Conservation (phyloP, 2,113 vertebrate species). For the Elephantulus edwardii region DNA sequence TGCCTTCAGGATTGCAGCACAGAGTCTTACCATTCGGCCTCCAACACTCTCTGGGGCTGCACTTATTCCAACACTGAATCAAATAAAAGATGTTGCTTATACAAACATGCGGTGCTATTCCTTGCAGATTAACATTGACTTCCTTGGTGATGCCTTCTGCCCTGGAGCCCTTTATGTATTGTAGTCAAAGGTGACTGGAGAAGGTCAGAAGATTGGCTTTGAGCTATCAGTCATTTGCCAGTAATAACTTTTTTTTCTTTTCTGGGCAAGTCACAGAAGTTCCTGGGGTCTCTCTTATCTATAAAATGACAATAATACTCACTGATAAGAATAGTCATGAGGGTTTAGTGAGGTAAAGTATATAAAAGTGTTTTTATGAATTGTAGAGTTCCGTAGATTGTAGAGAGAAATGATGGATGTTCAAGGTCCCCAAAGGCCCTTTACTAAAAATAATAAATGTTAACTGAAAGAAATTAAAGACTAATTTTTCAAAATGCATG, state of each 20-base stretch:
- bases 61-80: neutral
- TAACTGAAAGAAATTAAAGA: conserved; percentile 14
- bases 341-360: neutral
- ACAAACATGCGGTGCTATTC: neutral
- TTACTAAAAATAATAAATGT: neutral
- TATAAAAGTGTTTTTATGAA: neutral
- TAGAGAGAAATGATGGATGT: too few species aligned
- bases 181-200: neutral
- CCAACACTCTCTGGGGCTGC: too few species aligned
- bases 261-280: neutral
- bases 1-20: too few species aligned
- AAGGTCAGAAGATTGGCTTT: neutral
- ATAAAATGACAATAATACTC: neutral
- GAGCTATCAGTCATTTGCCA: neutral
- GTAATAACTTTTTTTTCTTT: neutral
- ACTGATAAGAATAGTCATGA: neutral
- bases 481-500: neutral
- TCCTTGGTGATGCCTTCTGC: neutral
- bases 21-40: too few species aligned
- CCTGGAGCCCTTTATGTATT: neutral
- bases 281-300: neutral
- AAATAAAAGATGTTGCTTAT: neutral
- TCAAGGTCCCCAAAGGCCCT: too few species aligned
- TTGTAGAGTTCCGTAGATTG: too few species aligned
- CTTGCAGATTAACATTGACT: neutral